Evolutionary conservation across 2,797 vertebrate genomes (phyloP).

Genomic region (Myiotriccus ornatus): DNA sequence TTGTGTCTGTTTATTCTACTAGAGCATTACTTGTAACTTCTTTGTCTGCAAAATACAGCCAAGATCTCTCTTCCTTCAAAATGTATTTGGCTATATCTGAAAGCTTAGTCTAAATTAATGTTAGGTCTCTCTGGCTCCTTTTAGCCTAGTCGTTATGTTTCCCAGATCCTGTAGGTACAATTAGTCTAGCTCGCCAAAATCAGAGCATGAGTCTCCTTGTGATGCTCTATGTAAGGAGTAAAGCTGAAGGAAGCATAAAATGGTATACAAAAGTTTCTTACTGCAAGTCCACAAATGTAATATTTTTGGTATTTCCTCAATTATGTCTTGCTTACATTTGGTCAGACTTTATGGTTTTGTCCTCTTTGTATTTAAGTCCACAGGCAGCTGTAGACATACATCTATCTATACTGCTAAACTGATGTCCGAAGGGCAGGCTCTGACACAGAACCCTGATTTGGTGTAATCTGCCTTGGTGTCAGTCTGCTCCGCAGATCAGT

Average conservation of each 20-base stretch:
- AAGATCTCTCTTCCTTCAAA: background rate
- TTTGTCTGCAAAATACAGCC: background rate
- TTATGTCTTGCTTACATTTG: background rate
- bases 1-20: background rate
- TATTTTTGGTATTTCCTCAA: background rate
- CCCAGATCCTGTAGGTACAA: background rate
- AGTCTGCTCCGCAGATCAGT: background rate
- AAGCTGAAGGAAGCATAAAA: background rate
- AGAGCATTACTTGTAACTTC: background rate
- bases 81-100: background rate
- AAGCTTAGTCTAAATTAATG: background rate
- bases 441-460: background rate
- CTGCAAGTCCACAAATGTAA: background rate
- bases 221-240: background rate
- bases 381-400: background rate
- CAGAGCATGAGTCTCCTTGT: rapidly evolving
- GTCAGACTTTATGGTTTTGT: background rate
- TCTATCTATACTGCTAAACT: background rate
- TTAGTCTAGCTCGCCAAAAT: rapidly evolving
- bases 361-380: background rate
- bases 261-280: background rate
- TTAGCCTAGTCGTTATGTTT: background rate
- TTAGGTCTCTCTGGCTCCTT: background rate
- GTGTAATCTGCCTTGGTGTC: background rate
- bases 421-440: background rate